Evolutionary conservation across 2,888 invertebrate species (phyloP).

Genomic region (Lysandra coridon): DNA sequence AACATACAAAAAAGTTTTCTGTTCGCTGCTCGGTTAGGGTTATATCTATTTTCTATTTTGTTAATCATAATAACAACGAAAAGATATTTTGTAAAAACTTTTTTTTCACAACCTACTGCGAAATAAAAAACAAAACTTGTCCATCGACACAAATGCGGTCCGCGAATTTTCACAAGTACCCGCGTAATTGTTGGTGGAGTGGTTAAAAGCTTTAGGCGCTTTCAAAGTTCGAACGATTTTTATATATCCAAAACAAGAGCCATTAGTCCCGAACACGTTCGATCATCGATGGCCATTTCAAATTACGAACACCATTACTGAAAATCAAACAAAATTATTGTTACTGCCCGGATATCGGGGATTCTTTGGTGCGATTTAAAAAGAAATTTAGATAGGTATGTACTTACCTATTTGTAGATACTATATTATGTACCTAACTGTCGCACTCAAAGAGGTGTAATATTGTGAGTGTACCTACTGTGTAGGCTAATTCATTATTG

Average conservation of each 20-base stretch:
- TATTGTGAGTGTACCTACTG: no score
- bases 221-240: slow-evolving; percentile 42
- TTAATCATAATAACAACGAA: background rate
- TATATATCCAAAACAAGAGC: slow-evolving; percentile 46
- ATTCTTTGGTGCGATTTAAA: background rate
- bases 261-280: slow-evolving; percentile 14
- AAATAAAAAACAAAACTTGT: slow-evolving; percentile 39
- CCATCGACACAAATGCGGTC: slow-evolving; percentile 34
- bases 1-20: no score
- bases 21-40: no score
- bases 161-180: slow-evolving; percentile 39
- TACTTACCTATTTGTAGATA: no score
- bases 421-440: no score
- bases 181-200: slow-evolving; percentile 62
- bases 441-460: no score
- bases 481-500: no score
- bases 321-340: slow-evolving; percentile 13
- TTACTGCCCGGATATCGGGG: background rate
- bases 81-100: background rate
- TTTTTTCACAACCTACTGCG: background rate
- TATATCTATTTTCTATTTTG: background rate
- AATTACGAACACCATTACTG: slow-evolving; percentile 20
- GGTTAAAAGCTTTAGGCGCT: slow-evolving; percentile 63
- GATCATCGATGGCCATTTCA: slow-evolving; percentile 4
- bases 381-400: background rate